Evolutionary conservation across 2,888 invertebrate species (phyloP), one percentile per base, ranked within the genome.

Genomic region (Rotaria socialis): DNA sequence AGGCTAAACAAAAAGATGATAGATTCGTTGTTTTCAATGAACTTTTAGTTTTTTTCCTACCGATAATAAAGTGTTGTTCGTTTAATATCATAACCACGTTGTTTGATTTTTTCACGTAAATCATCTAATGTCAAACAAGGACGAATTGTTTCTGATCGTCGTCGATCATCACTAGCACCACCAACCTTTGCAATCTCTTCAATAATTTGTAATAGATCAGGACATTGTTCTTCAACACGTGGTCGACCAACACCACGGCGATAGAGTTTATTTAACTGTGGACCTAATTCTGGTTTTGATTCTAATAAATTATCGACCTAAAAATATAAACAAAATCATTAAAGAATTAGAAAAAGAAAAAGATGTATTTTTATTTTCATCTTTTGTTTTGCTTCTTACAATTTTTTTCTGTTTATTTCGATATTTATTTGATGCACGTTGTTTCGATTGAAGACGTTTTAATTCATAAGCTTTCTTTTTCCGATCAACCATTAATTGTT

Each of bases 61-160:
- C 80, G 80, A 80, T 80, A 80, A 14, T 80, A 80, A n/a, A 80
- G 47, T 80, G 80, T 80, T 47, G 80, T 80, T 80, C 80, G 80
- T 80, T 80, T 80, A 80, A 80, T 80, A 80, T 80, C 80, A 47
- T 80, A 80, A 47, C 80, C 80, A 47, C 80, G 80, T 47, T 80
- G 80, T 47, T 80, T 80, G 6, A 80, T 80, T n/a, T 80, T 80
- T 47, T 80, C 80, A 47, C 80, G 43, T 47, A 80, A 47, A 80
- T 80, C 80, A 47, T 80, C 80, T 47, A 80, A 47, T 80, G 80
- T 80, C 47, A 80, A 80, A 47, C 80, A 80, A n/a, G 80, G 80
- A 14, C 80, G 80, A 47, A 80, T 80, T 4, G 80, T 80, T 80
- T 80, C 80, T 24, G 80, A 80, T 24, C 80, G 80, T 41, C 80